Evolutionary conservation across 2,113 vertebrate species (phyloP), one percentile per base, ranked within the genome.

Genomic region (Arizona elegans): DNA sequence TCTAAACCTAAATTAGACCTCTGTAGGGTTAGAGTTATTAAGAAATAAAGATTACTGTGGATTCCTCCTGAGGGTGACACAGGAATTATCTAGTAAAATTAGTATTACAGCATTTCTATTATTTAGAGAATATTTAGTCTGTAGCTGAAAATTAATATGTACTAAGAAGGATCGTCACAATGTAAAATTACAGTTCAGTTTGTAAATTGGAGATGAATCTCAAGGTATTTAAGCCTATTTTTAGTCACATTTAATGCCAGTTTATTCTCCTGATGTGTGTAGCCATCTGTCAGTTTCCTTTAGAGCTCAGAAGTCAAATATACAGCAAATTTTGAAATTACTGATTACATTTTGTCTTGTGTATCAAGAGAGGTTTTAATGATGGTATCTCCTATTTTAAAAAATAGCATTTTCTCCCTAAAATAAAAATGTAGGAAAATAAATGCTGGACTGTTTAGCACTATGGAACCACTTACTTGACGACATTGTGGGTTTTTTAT

Each of bases 221-320:
- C 52, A 65, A 91, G 47, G 54, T 86, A 89, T 0, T 92, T 54
- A 6, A 33, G 47, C 52, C 6, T 75, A 89, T 90, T 93, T 95
- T 90, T 50, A 94, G 86, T 50, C 6, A 88, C 87, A 90, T 92
- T 91, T 91, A 91, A 65, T 91, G 93, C 52, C 90, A 92, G 17
- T 0, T 0, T 75, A 91, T 91, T 96, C 86, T 52, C 93, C 88
- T 81, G 43, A 87, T 59, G 24, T n/a, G 56, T 94, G 86, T 75
- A 94, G 55, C 54, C 94, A 92, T 93, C 94, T 95, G 93, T 87
- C 93, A 94, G 89, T 47, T 94, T 92, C 59, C 94, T 43, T 50
- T 24, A 56, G 86, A 94, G 24, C 13, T 94, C 90, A 90, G 21
- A 91, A 93, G 92, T 91, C 92, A 95, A 87, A 95, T 53, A 59